phyloP scores from a whole-genome alignment of 2,888 invertebrate species.

The Palloptera scutellata region DNA sequence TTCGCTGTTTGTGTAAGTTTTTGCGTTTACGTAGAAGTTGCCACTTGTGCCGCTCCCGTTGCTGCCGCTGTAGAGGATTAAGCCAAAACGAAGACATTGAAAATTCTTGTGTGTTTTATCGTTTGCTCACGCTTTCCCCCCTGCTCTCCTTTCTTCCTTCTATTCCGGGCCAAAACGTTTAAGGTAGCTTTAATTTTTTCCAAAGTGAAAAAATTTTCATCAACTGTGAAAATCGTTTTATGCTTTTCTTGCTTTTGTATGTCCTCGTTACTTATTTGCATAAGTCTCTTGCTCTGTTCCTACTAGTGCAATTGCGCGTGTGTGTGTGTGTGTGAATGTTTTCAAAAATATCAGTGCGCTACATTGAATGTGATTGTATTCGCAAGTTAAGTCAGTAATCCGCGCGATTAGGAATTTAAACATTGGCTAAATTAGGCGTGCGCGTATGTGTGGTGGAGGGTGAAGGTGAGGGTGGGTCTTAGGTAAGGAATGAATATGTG shows the following conservation, averaged over 20 bases:
- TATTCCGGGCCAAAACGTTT: not conserved
- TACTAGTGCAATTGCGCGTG: not conserved
- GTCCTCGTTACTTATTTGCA: conserved; percentile 7
- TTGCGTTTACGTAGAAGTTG: conserved; percentile 7
- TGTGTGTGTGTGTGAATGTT: not conserved
- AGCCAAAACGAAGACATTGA: conserved; percentile 19
- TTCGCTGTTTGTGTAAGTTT: not conserved
- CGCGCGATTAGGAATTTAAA: conserved; percentile 21
- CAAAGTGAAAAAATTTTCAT: conserved; percentile 3
- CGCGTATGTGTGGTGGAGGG: not conserved
- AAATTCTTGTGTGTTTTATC: conserved; percentile 23
- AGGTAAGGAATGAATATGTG: not conserved
- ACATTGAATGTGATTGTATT: conserved; percentile 7
- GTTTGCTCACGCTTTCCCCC: not conserved
- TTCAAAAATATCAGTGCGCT: not conserved
- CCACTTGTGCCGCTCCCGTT: not conserved
- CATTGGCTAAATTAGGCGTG: conserved; percentile 19
- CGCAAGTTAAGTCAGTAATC: conserved; percentile 15
- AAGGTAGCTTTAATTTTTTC: not conserved
- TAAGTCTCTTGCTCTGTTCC: not conserved
- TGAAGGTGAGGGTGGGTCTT: not conserved
- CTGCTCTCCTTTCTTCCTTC: not conserved
- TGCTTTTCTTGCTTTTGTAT: not conserved
- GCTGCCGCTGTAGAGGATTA: conserved; percentile 14
- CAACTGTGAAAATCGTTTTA: conserved; percentile 1